Base-by-base conservation (phyloP, 2,797 vertebrate species). In the Mormyrus proboscirostris region DNA sequence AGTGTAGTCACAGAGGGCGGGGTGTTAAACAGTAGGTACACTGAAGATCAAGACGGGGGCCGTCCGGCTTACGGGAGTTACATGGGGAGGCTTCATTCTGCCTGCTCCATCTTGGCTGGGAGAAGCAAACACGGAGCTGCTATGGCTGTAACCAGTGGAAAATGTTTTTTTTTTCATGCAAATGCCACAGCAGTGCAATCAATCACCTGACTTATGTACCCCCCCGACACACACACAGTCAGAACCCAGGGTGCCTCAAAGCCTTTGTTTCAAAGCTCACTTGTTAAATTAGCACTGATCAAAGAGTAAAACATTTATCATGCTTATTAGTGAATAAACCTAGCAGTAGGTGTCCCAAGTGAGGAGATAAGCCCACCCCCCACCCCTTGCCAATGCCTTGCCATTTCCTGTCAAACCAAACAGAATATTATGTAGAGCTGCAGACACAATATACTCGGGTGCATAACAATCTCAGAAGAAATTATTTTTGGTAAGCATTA, bases 281-380 rank as follows among this genome's bases (percentile, higher is more conserved):
- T 96, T 96, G 95, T 96, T 96, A 96, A 96, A 96, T 97, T 96
- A 96, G 95, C 93, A 95, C 94, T 96, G 96, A 96, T 97, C 96
- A 97, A 96, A 96, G 96, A 94, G 94, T 96, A 96, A 96, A 96
- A 96, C 95, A 96, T 96, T 96, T 96, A 96, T 96, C 96, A 96
- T 96, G 95, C 95, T 96, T 96, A 97, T 96, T 96, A 97, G 95
- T 94, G 96, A 96, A 95, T 96, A 96, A 97, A 96, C 95, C 93
- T 96, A 96, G 94, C 95, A 96, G 96, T 95, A 96, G 95, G 96
- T 96, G 96, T 96, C 96, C 95, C 96, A 95, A 96, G 95, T 95
- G 96, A 96, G 96, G 94, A 96, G 96, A 93, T 91, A 95, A 16
- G 7, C 41, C 38, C 59, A 19, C 55, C 55, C 7, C 19, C 83